These are phyloP conservation scores for Drosophila prolongata DNA, from an alignment of 2,888 invertebrate genomes.

Conservation along the genomic window DNA sequence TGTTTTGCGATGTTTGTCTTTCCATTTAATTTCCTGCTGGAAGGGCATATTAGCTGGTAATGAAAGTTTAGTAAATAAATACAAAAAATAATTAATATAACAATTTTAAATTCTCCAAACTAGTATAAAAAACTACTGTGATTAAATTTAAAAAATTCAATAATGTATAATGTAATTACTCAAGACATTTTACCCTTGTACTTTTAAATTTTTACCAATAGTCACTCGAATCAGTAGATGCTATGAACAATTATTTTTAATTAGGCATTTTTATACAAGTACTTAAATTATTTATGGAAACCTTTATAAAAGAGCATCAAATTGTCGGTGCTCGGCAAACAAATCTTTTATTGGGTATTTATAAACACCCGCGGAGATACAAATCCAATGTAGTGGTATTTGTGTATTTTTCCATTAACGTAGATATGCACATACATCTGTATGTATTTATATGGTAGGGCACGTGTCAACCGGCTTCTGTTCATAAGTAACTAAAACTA, in stretches of 20 bases:
- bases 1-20: conserved; percentile 27
- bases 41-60: conserved; percentile 3
- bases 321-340: neutral
- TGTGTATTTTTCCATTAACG: conserved; percentile 27
- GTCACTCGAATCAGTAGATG: no score
- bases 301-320: conserved; percentile 2
- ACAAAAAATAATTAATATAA: neutral
- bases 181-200: no score
- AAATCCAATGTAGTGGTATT: conserved; percentile 8
- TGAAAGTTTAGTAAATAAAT: no score
- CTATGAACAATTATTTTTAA: no score
- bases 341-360: conserved; percentile 21
- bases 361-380: conserved; percentile 13
- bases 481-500: neutral
- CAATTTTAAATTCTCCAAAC: no score
- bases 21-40: neutral
- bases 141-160: no score
- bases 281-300: no score
- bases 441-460: neutral
- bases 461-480: conserved; percentile 22
- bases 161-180: no score
- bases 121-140: no score
- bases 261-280: no score
- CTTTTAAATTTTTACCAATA: no score
- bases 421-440: neutral